Base-by-base conservation (phyloP, 23 tunicate species). In the Styela plicata region DNA sequence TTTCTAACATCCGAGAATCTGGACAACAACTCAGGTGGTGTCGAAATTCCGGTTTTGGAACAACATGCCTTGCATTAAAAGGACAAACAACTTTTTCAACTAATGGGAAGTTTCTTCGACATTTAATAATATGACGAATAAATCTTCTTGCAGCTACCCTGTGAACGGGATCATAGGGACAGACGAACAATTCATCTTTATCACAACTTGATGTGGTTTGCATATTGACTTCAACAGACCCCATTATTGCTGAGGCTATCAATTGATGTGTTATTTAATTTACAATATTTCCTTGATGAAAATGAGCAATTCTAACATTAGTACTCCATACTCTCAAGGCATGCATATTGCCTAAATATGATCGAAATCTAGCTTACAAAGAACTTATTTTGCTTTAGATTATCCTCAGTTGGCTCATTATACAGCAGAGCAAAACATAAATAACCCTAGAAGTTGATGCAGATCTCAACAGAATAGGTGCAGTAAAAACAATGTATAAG, bases 41-140 rank as follows among this genome's bases (percentile, higher is more conserved):
- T 26, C 33, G 66, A 7, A 76, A 53, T 76, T 76, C 81, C 24
- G 81, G 81, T 23, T 25, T 44, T 0, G 81, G 81, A 27, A 76
- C 1, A 1, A 76, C 81, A 44, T 76, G 81, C 44, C 81, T 36
- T 1, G 81, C 81, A 76, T 76, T 76, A 57, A 33, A 76, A 1
- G 81, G 81, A 44, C 81, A 76, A 24, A 76, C 64, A 25, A 18
- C 33, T 27, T 24, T 44, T 18, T 53, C 81, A 53, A 44, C 32
- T 25, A 24, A 22, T 52, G 31, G 64, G 64, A 33, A 57, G 44
- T 36, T 44, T 25, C 66, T 36, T 1, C 81, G 64, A 29, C 81
- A 76, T 76, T 53, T 52, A 21, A 76, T 33, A 23, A 76, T 1
- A 44, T 76, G 81, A 25, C 81, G 64, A 53, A 76, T 57, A n/a